Evolutionary conservation across 2,797 vertebrate species (phyloP).

Genomic region (Sphaeramia orbicularis): DNA sequence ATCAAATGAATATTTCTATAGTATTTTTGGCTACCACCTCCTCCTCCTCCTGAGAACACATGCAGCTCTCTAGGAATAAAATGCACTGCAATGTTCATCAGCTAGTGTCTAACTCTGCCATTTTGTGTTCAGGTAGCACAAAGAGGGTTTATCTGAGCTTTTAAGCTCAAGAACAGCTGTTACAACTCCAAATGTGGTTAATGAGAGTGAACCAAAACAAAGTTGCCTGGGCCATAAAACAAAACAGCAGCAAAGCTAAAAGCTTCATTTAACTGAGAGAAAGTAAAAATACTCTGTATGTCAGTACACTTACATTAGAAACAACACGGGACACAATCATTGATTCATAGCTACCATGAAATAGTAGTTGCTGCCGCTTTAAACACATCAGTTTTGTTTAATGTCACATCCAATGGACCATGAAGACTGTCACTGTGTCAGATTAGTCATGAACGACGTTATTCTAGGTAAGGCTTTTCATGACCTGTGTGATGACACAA

Average conservation of each 20-base stretch:
- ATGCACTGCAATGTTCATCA: conserved; percentile 3
- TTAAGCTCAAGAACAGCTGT: conserved; percentile 11
- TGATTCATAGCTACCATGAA: too few species aligned
- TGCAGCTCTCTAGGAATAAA: conserved; percentile 12
- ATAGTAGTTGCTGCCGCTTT: too few species aligned
- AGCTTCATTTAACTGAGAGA: not conserved
- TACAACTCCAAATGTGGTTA: conserved; percentile 8
- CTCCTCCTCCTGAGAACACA: not conserved
- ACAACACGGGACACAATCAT: not conserved
- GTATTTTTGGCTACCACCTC: not conserved
- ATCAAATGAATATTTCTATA: too few species aligned
- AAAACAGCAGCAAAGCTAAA: not conserved
- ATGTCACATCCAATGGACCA: too few species aligned
- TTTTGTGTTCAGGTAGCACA: not conserved
- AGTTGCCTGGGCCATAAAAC: conserved; percentile 9
- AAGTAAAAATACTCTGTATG: conserved; percentile 5
- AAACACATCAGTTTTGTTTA: too few species aligned
- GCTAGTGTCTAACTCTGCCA: conserved; percentile 3
- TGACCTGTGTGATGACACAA: too few species aligned
- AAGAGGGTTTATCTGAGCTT: conserved; percentile 1
- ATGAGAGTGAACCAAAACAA: conserved; percentile 6
- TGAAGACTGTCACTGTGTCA: too few species aligned
- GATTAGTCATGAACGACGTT: too few species aligned
- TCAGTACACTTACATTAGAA: not conserved
- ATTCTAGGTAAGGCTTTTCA: too few species aligned